Percentiles rank a stretch among this genome's conserved stretches.
Conservation (phyloP, 2,797 vertebrate genomes). For the Xerus rutilus region DNA sequence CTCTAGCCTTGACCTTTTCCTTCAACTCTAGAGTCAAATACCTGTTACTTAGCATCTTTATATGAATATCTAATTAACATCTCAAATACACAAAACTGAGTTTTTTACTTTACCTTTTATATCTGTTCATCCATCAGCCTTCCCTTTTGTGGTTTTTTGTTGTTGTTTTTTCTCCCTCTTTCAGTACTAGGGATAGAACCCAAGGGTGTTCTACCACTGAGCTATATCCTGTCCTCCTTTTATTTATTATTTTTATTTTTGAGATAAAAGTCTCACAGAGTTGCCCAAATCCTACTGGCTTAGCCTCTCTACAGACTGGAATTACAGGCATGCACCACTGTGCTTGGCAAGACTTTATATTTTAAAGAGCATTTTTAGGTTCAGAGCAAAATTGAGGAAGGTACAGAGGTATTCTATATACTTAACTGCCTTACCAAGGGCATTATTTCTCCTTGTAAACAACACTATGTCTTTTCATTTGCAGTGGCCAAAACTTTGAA, state of each 20-base stretch:
- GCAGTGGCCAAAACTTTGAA: not conserved
- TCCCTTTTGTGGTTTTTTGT: not conserved
- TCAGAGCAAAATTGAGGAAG: not conserved
- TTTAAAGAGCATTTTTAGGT: not conserved
- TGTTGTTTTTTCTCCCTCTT: too few species aligned
- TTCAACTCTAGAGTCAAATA: conserved; percentile 8
- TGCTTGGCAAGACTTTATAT: not conserved
- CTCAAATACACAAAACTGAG: conserved; percentile 33
- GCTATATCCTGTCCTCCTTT: too few species aligned
- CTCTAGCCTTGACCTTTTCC: not conserved
- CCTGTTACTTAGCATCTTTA: not conserved
- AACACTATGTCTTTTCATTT: not conserved
- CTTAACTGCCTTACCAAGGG: not conserved
- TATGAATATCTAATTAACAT: conserved; percentile 30
- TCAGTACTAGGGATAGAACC: too few species aligned
- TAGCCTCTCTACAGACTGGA: too few species aligned
- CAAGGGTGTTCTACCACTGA: too few species aligned
- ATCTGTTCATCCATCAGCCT: not conserved
- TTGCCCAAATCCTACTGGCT: not conserved
- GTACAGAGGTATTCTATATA: not conserved
- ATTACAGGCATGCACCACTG: too few species aligned
- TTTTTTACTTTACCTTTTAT: conserved; percentile 18
- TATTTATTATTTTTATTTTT: too few species aligned
- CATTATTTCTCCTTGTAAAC: conserved; percentile 3
- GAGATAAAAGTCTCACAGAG: too few species aligned